Evolutionary conservation across 2,797 vertebrate genomes (phyloP).

Genomic region (Gymnopithys bicolor): DNA sequence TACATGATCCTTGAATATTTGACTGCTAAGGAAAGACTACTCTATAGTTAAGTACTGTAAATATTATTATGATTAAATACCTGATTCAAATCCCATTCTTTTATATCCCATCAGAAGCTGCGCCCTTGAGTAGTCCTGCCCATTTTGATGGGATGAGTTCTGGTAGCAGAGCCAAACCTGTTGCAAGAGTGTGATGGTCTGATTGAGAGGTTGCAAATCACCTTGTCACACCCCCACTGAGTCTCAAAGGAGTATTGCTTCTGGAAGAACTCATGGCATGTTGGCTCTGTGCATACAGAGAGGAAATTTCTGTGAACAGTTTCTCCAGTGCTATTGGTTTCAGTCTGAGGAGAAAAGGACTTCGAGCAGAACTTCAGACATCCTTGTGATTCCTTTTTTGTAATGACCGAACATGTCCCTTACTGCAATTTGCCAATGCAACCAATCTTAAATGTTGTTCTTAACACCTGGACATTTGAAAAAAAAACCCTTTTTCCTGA

Average conservation of each 20-base stretch:
- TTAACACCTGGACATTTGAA: neutral
- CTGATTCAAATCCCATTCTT: neutral
- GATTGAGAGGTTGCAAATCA: neutral
- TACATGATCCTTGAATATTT: neutral
- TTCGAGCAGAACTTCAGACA: neutral
- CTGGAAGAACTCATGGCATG: neutral
- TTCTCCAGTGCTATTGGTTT: neutral
- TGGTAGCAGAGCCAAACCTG: neutral
- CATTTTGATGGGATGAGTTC: neutral
- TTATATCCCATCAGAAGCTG: neutral
- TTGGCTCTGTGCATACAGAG: neutral
- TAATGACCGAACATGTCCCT: neutral
- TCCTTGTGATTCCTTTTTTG: rapidly evolving
- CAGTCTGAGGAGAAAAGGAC: neutral
- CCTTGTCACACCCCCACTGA: neutral
- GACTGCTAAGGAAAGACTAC: neutral
- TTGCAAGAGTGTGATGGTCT: neutral
- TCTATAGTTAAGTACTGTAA: neutral
- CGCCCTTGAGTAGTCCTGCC: neutral
- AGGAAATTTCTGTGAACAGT: neutral
- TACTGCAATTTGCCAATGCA: neutral
- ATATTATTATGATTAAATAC: neutral
- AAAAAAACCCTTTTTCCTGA: neutral
- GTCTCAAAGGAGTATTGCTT: neutral
- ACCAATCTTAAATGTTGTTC: neutral